These are phyloP conservation scores for Platygyra sinensis DNA, from an alignment of 64 coral and sea anemone species.

Conservation along the genomic window DNA sequence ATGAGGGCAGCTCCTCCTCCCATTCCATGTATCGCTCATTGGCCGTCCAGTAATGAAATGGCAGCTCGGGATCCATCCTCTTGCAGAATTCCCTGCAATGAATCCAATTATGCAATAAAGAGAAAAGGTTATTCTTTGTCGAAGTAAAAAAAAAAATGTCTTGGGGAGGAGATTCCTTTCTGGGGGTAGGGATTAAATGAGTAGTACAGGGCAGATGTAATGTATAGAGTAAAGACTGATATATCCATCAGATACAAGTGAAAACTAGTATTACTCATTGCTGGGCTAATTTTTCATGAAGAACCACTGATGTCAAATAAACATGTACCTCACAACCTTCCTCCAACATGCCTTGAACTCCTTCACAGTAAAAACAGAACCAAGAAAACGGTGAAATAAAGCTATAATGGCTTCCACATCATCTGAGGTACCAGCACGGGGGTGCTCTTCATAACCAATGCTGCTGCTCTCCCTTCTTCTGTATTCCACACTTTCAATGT, in stretches of 20 bases:
- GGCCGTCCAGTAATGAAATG: constrained; percentile 72
- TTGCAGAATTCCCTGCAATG: constrained; percentile 66
- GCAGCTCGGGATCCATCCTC: constrained; percentile 53
- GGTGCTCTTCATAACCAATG: constrained; percentile 63
- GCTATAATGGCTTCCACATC: constrained; percentile 67
- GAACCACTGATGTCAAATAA: too few relatives aligned
- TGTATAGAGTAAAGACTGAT: too few relatives aligned
- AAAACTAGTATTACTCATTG: too few relatives aligned
- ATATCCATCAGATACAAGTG: too few relatives aligned
- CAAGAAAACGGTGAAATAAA: constrained; percentile 45
- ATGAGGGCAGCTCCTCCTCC: constrained; percentile 16
- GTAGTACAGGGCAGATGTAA: too few relatives aligned
- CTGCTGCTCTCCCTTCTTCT: constrained; percentile 6
- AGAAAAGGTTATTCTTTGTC: background rate
- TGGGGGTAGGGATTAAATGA: too few relatives aligned
- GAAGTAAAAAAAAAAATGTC: too few relatives aligned
- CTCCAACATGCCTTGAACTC: constrained; percentile 60
- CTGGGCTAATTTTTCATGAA: background rate
- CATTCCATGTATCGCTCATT: constrained; percentile 57
- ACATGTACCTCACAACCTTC: constrained; percentile 51
- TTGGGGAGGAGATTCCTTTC: too few relatives aligned
- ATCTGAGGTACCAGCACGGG: constrained; percentile 50
- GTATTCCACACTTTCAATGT: constrained; percentile 52
- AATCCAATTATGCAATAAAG: background rate
- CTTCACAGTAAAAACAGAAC: constrained; percentile 55